phyloP scores from a whole-genome alignment of 2,888 invertebrate species.

The Drosophila birchii region DNA sequence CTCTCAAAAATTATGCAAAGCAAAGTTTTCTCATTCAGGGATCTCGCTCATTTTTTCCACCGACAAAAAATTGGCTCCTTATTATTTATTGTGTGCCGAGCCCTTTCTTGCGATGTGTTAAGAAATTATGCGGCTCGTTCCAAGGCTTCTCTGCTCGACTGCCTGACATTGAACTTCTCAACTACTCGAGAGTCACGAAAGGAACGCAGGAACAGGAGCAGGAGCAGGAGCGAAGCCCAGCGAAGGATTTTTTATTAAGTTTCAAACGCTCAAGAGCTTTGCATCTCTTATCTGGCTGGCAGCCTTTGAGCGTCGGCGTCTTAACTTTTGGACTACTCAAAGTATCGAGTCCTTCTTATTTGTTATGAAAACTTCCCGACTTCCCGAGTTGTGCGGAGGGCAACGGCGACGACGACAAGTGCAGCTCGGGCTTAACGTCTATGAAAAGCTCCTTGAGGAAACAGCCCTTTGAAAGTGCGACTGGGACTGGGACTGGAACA shows the following conservation, averaged over 20 bases:
- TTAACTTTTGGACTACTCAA: constrained; percentile 69
- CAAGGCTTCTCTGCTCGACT: background rate
- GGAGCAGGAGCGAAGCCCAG: background rate
- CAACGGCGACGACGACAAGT: constrained; percentile 35
- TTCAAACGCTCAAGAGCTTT: constrained; percentile 52
- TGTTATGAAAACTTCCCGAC: constrained; percentile 69
- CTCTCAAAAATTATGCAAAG: constrained; percentile 32
- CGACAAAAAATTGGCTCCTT: constrained; percentile 7
- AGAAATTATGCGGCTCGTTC: constrained; percentile 47
- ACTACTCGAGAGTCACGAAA: constrained; percentile 10
- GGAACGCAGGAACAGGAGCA: background rate
- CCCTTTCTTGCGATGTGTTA: constrained; percentile 55
- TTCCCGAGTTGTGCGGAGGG: background rate
- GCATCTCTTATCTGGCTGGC: constrained; percentile 64
- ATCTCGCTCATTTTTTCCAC: background rate
- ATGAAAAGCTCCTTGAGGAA: constrained; percentile 67
- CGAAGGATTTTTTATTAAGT: constrained; percentile 42
- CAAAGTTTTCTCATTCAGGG: constrained; percentile 20
- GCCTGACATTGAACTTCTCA: constrained; percentile 63
- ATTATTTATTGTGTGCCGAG: constrained; percentile 40
- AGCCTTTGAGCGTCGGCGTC: constrained; percentile 51
- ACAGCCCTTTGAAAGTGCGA: constrained; percentile 45
- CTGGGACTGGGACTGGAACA: constrained; percentile 7
- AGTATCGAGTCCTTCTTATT: constrained; percentile 72
- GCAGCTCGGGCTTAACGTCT: constrained; percentile 53